Percentiles rank a stretch among this genome's conserved stretches.
Conservation (phyloP, 2,797 vertebrate genomes). For the Columba guinea region DNA sequence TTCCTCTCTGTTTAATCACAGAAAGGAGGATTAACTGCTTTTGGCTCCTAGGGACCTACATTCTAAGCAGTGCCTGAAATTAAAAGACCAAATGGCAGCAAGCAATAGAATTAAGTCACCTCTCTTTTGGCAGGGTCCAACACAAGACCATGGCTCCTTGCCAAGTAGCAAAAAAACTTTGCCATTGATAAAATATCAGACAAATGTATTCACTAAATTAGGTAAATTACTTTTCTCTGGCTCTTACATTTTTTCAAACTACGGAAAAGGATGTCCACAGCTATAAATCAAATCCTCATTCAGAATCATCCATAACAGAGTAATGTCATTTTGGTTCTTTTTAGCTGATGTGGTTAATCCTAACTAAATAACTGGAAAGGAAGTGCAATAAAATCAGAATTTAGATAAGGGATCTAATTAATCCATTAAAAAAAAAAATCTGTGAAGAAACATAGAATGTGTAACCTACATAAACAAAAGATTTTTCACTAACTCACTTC, state of each 20-base stretch:
- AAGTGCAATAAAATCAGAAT: slow-evolving; percentile 63
- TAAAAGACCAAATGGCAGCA: slow-evolving; percentile 69
- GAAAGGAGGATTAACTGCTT: slow-evolving; percentile 71
- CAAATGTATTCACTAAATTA: slow-evolving; percentile 77
- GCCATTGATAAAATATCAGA: slow-evolving; percentile 76
- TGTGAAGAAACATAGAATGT: slow-evolving; percentile 45
- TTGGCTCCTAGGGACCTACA: slow-evolving; percentile 40
- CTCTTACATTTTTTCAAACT: slow-evolving; percentile 71
- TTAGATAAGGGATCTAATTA: slow-evolving; percentile 64
- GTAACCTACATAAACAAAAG: not conserved
- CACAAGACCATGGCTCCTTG: slow-evolving; percentile 60
- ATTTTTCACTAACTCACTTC: not conserved
- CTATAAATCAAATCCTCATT: slow-evolving; percentile 74
- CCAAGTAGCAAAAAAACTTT: slow-evolving; percentile 75
- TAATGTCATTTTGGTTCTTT: slow-evolving; percentile 71
- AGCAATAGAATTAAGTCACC: slow-evolving; percentile 63
- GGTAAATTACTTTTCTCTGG: slow-evolving; percentile 71
- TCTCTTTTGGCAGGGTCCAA: slow-evolving; percentile 43
- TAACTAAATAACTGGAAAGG: slow-evolving; percentile 76
- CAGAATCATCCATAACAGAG: slow-evolving; percentile 49
- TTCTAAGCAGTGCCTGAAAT: slow-evolving; percentile 70
- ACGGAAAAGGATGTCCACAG: slow-evolving; percentile 57
- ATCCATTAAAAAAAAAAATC: slow-evolving; percentile 47
- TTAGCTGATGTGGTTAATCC: slow-evolving; percentile 72
- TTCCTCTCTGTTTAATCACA: slow-evolving; percentile 69